phyloP scores from a whole-genome alignment of 2,113 vertebrate species.

The Gnathonemus longibarbis region DNA sequence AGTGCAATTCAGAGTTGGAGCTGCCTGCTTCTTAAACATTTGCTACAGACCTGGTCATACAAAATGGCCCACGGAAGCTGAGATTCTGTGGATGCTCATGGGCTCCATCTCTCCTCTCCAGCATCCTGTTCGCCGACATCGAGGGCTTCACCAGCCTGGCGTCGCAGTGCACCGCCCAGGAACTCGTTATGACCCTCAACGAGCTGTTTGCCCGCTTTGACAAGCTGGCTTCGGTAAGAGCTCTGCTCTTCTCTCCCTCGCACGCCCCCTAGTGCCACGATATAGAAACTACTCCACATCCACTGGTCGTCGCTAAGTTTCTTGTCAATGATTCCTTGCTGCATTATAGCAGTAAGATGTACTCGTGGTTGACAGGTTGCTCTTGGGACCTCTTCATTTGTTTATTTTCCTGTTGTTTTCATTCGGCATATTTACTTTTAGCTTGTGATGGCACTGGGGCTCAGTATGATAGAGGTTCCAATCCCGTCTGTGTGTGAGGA shows the following conservation, averaged over 20 bases:
- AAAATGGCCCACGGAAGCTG: neutral
- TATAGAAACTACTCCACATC: neutral
- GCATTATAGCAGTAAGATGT: neutral
- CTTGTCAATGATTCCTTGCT: neutral
- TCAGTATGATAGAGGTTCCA: neutral
- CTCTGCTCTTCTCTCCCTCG: neutral
- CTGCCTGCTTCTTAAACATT: neutral
- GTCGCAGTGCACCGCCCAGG: constrained; percentile 91
- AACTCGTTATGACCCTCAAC: constrained; percentile 92
- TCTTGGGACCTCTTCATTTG: neutral
- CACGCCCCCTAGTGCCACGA: neutral
- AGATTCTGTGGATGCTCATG: neutral
- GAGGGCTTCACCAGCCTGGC: constrained; percentile 94
- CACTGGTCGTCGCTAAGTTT: neutral
- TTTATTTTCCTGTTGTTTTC: neutral
- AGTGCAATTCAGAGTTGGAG: neutral
- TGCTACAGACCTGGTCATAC: neutral
- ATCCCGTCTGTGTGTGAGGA: neutral
- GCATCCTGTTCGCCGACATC: constrained; percentile 92
- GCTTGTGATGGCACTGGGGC: neutral
- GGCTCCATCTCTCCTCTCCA: constrained; percentile 38
- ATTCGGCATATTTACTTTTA: neutral
- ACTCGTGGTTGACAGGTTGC: neutral
- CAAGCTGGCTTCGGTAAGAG: constrained; percentile 84
- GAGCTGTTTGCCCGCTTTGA: constrained; percentile 93